A percentile compares a stretch with the other conserved stretches of the same genome.
phyloP scores from a whole-genome alignment of 1,140 invertebrate species.

The Druon quercuslanigerum region DNA sequence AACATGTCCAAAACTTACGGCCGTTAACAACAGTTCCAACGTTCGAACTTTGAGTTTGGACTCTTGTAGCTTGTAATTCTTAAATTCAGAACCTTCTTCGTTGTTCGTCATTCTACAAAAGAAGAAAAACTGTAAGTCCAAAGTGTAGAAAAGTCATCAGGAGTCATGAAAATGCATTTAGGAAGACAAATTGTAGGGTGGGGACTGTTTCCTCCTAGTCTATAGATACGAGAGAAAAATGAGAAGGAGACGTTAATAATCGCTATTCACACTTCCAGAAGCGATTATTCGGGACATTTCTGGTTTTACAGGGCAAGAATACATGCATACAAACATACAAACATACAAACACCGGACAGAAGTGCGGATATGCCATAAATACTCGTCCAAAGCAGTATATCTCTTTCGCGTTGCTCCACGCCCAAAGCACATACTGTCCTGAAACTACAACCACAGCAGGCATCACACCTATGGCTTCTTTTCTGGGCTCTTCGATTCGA shows the following conservation, averaged over 20 bases:
- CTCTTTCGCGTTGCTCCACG: slow-evolving; percentile 73
- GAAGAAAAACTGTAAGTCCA: too few species aligned
- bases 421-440: slow-evolving; percentile 73
- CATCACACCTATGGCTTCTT: slow-evolving; percentile 48
- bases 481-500: slow-evolving; percentile 49
- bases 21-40: too few species aligned
- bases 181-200: neutral
- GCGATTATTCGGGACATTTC: slow-evolving; percentile 72
- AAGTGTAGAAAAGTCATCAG: neutral
- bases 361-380: slow-evolving; percentile 75
- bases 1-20: too few species aligned
- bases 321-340: slow-evolving; percentile 56
- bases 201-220: neutral
- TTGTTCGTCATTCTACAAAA: too few species aligned
- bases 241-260: slow-evolving; percentile 57
- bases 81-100: too few species aligned
- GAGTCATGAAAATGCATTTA: neutral
- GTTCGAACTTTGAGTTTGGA: too few species aligned
- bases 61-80: too few species aligned
- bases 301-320: slow-evolving; percentile 43
- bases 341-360: slow-evolving; percentile 63
- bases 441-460: slow-evolving; percentile 43
- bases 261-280: slow-evolving; percentile 68
- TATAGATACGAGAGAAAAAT: neutral
- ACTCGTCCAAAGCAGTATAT: slow-evolving; percentile 72